Base-by-base conservation (phyloP, 2,888 invertebrate species). In the Chirona hameri region DNA sequence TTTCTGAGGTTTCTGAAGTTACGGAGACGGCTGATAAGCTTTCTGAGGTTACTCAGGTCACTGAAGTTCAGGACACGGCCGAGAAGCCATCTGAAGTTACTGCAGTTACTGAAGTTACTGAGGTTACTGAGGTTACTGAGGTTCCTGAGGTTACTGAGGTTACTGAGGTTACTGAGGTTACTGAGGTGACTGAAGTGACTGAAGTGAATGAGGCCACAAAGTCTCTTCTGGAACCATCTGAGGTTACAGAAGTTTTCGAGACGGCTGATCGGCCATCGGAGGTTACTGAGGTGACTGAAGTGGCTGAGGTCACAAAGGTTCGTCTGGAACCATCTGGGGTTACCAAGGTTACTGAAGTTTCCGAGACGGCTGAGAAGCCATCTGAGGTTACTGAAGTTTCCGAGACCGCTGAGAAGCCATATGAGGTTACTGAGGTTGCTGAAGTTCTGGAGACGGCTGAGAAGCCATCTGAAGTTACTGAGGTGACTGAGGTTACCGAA, bases 271-370 rank as follows among this genome's bases (percentile, higher is more conserved):
- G 39, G 27, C 55, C 57, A 46, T 18, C 7, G 15, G 52, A 81
- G 57, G 52, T 55, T 24, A 27, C 21, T 7, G 31, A 52, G n/a
- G 52, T 12, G 5, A 9, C 52, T 7, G 29, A 81, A 24, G 81
- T 27, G 31, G 39, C 65, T 39, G 31, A 48, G n/a, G n/a, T n/a
- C n/a, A n/a, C n/a, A 72, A n/a, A 55, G n/a, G n/a, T n/a, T n/a
- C 48, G 52, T 65, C 55, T 21, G 76, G 46, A 48, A 9, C 29
- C 52, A 27, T 21, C 57, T 10, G 65, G 39, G 48, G 82, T n/a
- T 10, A 39, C 60, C 27, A 21, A 83, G 39, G 52, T 52, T 79
- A 27, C 81, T 27, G 80, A 55, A 76, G 81, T 65, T 18, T 21
- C 18, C 0, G 60, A 60, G 24, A 24, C 7, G 9, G 9, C 60